A percentile compares a stretch with the other conserved stretches of the same genome.
Evolutionary conservation across 2,797 vertebrate species (phyloP).

Genomic region (Phalloptychus januarius): DNA sequence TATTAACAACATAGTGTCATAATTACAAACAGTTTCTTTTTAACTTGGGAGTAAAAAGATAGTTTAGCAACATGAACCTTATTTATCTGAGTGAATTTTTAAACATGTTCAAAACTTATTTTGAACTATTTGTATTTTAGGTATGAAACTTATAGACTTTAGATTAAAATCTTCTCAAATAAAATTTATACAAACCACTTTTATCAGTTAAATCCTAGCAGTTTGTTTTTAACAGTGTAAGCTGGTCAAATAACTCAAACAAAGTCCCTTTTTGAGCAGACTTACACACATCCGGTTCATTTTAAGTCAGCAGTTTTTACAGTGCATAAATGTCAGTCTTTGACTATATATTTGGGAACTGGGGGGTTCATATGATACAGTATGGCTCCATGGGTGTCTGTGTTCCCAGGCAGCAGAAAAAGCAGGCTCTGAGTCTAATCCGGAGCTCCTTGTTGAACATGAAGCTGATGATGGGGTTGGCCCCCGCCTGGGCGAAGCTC

Average conservation of each 20-base stretch:
- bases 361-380: slow-evolving; percentile 80
- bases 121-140: neutral
- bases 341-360: slow-evolving; percentile 29
- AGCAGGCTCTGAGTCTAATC: slow-evolving; percentile 87
- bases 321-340: slow-evolving; percentile 38
- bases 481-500: slow-evolving; percentile 93
- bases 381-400: slow-evolving; percentile 89
- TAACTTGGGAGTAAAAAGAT: neutral
- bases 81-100: neutral
- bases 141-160: neutral
- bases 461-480: slow-evolving; percentile 95
- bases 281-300: slow-evolving; percentile 12
- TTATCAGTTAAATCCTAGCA: neutral
- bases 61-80: neutral
- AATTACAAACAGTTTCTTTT: neutral
- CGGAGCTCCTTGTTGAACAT: slow-evolving; percentile 95
- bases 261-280: neutral
- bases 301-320: slow-evolving; percentile 20
- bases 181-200: neutral
- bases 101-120: neutral
- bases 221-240: neutral
- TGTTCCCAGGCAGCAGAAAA: slow-evolving; percentile 89
- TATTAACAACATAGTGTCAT: neutral
- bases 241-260: neutral
- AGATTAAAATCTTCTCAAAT: neutral